A percentile compares a stretch with the other conserved stretches of the same genome.
These are phyloP conservation scores for Corapipo altera DNA, from an alignment of 2,113 vertebrate genomes.

Conservation along the genomic window DNA sequence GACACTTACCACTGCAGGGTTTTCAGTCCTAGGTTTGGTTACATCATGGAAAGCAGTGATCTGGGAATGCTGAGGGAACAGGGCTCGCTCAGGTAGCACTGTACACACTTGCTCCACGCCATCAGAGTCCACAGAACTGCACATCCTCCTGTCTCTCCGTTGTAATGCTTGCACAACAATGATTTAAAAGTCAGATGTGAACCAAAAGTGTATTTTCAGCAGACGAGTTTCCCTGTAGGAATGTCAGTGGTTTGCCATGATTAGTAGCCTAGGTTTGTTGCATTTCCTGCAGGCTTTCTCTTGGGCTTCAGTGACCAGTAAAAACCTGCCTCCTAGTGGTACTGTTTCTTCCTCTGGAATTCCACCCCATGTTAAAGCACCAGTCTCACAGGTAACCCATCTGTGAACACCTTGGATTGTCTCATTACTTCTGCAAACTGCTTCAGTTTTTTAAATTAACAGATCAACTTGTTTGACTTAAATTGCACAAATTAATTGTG, in stretches of 20 bases:
- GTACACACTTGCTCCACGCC: background rate
- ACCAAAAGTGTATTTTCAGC: slow-evolving; percentile 66
- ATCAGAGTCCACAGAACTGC: background rate
- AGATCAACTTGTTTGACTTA: slow-evolving; percentile 68
- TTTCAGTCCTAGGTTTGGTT: background rate
- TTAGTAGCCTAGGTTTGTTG: slow-evolving; percentile 83
- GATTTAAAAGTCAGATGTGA: slow-evolving; percentile 48
- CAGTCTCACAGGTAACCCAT: slow-evolving; percentile 93
- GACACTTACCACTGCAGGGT: background rate
- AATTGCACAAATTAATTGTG: slow-evolving; percentile 57
- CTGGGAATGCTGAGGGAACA: background rate
- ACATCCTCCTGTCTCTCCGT: slow-evolving; percentile 31
- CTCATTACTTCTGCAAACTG: slow-evolving; percentile 79
- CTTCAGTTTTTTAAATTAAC: slow-evolving; percentile 72
- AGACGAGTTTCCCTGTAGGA: slow-evolving; percentile 71
- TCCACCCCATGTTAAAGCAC: slow-evolving; percentile 95
- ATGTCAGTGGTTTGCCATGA: slow-evolving; percentile 79
- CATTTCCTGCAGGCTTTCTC: slow-evolving; percentile 93
- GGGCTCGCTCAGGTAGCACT: background rate
- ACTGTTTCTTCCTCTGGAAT: slow-evolving; percentile 93
- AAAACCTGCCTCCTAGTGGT: slow-evolving; percentile 97
- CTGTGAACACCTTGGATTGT: slow-evolving; percentile 81
- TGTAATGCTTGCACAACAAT: slow-evolving; percentile 52
- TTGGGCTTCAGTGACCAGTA: slow-evolving; percentile 99
- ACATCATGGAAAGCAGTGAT: background rate